Evolutionary conservation across 2,888 invertebrate species (phyloP), one percentile per base, ranked within the genome.

Genomic region (Lithodes maja): DNA sequence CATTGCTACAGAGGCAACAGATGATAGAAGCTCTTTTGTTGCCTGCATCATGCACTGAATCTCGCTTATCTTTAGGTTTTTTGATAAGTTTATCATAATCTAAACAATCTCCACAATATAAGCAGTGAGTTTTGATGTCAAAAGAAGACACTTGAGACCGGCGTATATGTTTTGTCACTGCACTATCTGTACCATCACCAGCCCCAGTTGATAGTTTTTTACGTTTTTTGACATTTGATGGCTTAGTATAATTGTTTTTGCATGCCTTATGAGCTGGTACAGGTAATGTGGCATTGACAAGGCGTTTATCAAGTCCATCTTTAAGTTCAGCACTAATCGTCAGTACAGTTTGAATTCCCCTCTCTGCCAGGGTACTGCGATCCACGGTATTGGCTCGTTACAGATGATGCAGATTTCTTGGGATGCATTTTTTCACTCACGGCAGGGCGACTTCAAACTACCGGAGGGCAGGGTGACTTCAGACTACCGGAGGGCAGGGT

Each of bases 21-120:
- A 61, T n/a, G 74, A 17, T n/a, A 74, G 74, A 7, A 74, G 12
- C 61, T 74, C 74, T n/a, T 74, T 74, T 74, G 74, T 74, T 74
- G 74, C 74, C 74, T 33, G 33, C 33, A 33, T 33, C 33, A 33
- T 33, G 33, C 33, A 33, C 33, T 33, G 33, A 33, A 33, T 33
- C 33, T 33, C 33, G 0, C 33, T 33, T 33, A 33, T 33, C 33
- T 33, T 33, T 33, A 33, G 33, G 33, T 33, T 33, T 33, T 33
- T 33, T 33, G 33, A 33, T 33, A 33, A 33, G 33, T 15, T 7
- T n/a, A n/a, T 7, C 33, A 7, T 15, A 15, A 74, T 74, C 74
- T 74, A 74, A 7, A 74, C 5, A 3, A 3, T 74, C 74, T n/a
- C 74, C 15, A 74, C 74, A 74, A n/a, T 74, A 74, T 3, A 74